Base-by-base conservation (phyloP, 1,140 invertebrate genomes). In the Leptinotarsa defecta region DNA sequence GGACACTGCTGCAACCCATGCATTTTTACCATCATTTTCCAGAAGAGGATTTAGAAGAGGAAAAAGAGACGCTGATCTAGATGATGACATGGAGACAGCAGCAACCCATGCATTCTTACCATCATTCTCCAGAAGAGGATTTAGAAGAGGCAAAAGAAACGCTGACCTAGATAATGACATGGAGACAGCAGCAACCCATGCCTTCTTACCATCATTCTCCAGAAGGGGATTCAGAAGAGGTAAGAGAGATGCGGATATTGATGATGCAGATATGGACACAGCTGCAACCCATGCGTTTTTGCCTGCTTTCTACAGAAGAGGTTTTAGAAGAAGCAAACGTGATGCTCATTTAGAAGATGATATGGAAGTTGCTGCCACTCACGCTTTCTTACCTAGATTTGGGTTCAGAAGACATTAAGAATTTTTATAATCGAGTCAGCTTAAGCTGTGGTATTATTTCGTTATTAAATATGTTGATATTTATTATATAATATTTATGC, bases 161-260 rank as follows among this genome's bases (percentile, higher is more conserved):
- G 61, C 62, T 49, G 71, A 67, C 3, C n/a, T 73, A 65, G 71
- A 73, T 15, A 34, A 73, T 2, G 71, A 73, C 24, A 34, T 62
- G n/a, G 71, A 73, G 11, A 48, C 52, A 0, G 57, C 27, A 1
- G 52, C 52, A 5, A 57, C 52, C 17, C 17, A 57, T 57, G 52
- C 52, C 4, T 57, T 57, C n/a, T 57, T 57, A 57, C 52, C 52
- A 5, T 17, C 52, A 57, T 57, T 57, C 52, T 15, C 52, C 3
- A 57, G 52, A 19, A 57, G 6, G 3, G 52, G 52, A 57, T 57
- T 57, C 17, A 22, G 64, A 20, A 65, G 64, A 20, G 27, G 64
- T 65, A 43, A 43, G 34, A 24, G 27, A 13, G 13, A 20, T 4
- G 27, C 2, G 13, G 27, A 13, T 65, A 0, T 15, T 5, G 4